A percentile compares a stretch with the other conserved stretches of the same genome.
Conservation (phyloP, 2,797 vertebrate species). For the Lithobates sylvaticus region DNA sequence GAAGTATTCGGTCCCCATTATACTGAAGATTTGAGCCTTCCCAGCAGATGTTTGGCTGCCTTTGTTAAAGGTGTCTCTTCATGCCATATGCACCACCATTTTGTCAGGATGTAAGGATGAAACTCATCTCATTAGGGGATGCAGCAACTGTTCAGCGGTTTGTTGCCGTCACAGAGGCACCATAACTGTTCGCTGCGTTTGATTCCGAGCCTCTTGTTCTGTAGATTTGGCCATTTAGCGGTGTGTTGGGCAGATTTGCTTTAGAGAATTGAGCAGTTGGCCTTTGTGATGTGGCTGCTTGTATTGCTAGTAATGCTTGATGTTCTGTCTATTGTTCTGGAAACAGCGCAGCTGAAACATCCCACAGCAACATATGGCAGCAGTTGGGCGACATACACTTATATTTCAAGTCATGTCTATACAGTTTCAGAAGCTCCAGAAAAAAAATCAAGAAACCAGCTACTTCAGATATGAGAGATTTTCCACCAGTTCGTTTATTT, state of each 20-base stretch:
- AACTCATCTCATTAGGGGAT: conserved; percentile 8
- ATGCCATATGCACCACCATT: background rate
- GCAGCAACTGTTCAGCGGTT: background rate
- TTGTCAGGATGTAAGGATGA: background rate
- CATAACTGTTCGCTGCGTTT: background rate
- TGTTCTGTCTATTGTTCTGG: conserved; percentile 12
- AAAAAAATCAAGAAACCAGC: background rate
- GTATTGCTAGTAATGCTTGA: background rate
- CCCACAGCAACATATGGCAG: background rate
- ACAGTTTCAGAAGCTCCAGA: too few species aligned
- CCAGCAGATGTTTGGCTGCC: conserved; percentile 1
- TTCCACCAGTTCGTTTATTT: background rate
- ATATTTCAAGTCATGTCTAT: background rate
- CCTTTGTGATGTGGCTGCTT: conserved; percentile 7
- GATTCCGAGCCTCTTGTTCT: conserved; percentile 6
- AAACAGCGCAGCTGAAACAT: background rate
- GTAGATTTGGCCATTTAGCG: background rate
- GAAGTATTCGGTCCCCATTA: too few species aligned
- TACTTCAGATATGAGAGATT: background rate
- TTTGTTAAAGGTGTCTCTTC: background rate
- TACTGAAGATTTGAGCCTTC: too few species aligned
- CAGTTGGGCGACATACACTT: background rate
- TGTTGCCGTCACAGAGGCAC: background rate
- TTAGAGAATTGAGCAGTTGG: conserved; percentile 34
- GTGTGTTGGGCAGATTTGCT: background rate